These are phyloP conservation scores for Gavialis gangeticus DNA, from an alignment of 2,113 vertebrate genomes.

Conservation along the genomic window DNA sequence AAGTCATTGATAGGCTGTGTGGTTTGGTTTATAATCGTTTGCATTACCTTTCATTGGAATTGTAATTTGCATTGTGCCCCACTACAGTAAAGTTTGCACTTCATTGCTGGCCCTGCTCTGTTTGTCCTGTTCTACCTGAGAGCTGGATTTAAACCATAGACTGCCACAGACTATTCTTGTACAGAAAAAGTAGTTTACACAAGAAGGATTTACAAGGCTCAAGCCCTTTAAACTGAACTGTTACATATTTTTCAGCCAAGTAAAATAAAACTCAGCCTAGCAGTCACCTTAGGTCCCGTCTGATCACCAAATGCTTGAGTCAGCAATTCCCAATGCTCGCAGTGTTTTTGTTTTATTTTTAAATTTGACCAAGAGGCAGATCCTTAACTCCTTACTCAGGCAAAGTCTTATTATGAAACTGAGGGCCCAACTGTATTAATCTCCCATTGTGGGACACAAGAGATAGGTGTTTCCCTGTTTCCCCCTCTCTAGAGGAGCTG, in stretches of 20 bases:
- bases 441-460: not conserved
- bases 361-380: not conserved
- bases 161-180: not conserved
- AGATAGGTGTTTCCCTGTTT: not conserved
- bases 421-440: not conserved
- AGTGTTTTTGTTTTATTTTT: not conserved
- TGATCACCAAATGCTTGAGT: not conserved
- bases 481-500: not conserved
- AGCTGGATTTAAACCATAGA: not conserved
- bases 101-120: not conserved
- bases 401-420: not conserved
- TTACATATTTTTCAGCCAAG: not conserved
- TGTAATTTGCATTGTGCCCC: not conserved
- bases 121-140: not conserved
- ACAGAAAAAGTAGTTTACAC: not conserved
- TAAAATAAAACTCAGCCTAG: not conserved
- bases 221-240: not conserved
- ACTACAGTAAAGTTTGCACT: not conserved
- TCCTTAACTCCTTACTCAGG: not conserved
- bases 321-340: not conserved
- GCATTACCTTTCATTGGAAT: not conserved
- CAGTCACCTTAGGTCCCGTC: too few species aligned
- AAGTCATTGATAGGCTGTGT: not conserved
- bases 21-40: not conserved
- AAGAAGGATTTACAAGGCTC: not conserved